Conservation (phyloP, 2,888 invertebrate genomes). For the Iphiclides podalirius region DNA sequence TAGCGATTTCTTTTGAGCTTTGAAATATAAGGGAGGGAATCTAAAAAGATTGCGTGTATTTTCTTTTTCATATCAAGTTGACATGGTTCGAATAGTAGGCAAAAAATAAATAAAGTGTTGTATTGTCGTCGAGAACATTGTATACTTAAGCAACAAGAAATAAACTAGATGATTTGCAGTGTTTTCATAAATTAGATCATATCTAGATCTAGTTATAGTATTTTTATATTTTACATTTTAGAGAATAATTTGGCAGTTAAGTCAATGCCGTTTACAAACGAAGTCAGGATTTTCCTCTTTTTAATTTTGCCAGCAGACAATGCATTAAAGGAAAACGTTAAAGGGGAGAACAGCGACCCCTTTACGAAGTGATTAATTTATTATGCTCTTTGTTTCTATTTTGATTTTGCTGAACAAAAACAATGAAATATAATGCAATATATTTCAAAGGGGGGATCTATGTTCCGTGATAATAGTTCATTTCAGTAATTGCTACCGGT, state of each 20-base stretch:
- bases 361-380: conserved; percentile 75
- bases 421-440: conserved; percentile 31
- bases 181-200: too few relatives aligned
- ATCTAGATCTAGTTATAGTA: too few relatives aligned
- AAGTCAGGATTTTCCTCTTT: conserved; percentile 67
- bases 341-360: conserved; percentile 68
- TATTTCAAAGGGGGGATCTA: background rate
- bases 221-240: conserved; percentile 12
- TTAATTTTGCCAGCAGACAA: conserved; percentile 76
- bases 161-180: too few relatives aligned
- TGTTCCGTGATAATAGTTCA: background rate
- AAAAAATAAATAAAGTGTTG: background rate
- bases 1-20: conserved; percentile 80
- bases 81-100: conserved; percentile 3
- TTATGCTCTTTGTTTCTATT: conserved; percentile 75
- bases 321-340: conserved; percentile 74
- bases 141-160: too few relatives aligned
- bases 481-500: background rate
- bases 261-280: conserved; percentile 58
- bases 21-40: conserved; percentile 77
- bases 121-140: background rate
- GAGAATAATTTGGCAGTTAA: conserved; percentile 34
- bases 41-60: conserved; percentile 64
- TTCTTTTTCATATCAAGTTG: conserved; percentile 41
- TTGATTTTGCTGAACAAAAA: conserved; percentile 58